Evolutionary conservation across 2,113 vertebrate species (phyloP).

Genomic region (Poeciliopsis prolifica): DNA sequence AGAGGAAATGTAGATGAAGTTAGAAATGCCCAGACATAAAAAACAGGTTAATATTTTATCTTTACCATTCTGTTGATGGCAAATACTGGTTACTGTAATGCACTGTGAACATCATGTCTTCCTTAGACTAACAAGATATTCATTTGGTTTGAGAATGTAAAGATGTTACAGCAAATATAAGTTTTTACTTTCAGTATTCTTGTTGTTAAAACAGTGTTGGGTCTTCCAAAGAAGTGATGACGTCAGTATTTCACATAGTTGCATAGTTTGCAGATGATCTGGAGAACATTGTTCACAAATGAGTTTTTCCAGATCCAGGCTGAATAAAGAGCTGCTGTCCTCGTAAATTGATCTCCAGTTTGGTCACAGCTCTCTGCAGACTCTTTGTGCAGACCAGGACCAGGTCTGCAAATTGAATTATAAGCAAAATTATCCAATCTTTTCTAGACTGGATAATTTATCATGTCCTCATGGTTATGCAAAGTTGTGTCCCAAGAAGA

Average conservation of each 20-base stretch:
- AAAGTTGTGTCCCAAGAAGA: not conserved
- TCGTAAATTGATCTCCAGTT: constrained; percentile 51
- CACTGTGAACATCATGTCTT: not conserved
- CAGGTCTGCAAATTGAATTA: constrained; percentile 22
- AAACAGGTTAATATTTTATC: constrained; percentile 8
- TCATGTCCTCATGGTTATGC: not conserved
- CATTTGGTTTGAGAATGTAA: not conserved
- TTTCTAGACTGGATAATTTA: constrained; percentile 12
- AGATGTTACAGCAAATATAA: not conserved
- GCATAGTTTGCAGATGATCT: constrained; percentile 89
- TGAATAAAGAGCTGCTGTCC: constrained; percentile 75
- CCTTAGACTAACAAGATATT: not conserved
- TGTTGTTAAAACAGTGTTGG: not conserved
- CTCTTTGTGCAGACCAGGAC: constrained; percentile 60
- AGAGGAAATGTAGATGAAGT: constrained; percentile 29
- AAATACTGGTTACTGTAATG: not conserved
- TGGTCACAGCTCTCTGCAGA: constrained; percentile 78
- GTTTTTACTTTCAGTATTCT: not conserved
- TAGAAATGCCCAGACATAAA: constrained; percentile 39
- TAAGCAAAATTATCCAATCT: constrained; percentile 20
- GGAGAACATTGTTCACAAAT: constrained; percentile 91
- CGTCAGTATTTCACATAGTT: constrained; percentile 3
- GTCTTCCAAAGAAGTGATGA: not conserved
- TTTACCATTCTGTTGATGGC: constrained; percentile 9
- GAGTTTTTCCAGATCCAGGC: constrained; percentile 90